These are phyloP conservation scores for Epizoanthus ramosus DNA, from an alignment of 92 coral and sea anemone species.

Conservation along the genomic window DNA sequence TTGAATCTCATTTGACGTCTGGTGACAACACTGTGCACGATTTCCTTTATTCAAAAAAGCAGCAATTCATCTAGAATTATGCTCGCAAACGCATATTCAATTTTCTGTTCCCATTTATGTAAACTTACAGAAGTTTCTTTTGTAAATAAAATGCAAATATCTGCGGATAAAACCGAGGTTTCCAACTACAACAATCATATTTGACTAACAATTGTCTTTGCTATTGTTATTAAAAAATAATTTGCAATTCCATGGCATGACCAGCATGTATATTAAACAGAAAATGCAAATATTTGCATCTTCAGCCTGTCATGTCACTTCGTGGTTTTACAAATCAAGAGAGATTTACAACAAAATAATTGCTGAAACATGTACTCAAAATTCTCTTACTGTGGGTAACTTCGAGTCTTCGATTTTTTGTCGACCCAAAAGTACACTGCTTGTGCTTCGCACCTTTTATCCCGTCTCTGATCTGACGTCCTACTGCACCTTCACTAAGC, in stretches of 20 bases:
- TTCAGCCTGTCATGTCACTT: background rate
- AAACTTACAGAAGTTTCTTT: background rate
- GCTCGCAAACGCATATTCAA: background rate
- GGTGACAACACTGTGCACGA: slow-evolving; percentile 15
- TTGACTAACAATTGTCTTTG: slow-evolving; percentile 11
- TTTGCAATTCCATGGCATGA: slow-evolving; percentile 13
- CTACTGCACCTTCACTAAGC: no score
- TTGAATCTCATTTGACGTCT: slow-evolving; percentile 27
- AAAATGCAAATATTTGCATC: slow-evolving; percentile 24
- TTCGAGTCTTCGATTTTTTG: no score
- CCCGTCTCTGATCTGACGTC: no score
- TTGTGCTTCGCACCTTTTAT: no score
- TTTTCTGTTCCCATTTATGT: background rate
- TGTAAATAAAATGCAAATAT: slow-evolving; percentile 31
- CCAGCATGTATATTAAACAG: background rate
- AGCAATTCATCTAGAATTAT: background rate
- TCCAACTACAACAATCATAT: slow-evolving; percentile 8
- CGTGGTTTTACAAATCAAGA: background rate
- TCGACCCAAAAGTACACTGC: no score
- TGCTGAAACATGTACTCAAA: background rate
- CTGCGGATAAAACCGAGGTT: background rate
- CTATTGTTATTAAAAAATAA: slow-evolving; percentile 16
- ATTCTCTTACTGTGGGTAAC: background rate
- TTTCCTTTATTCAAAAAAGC: slow-evolving; percentile 11
- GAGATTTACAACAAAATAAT: slow-evolving; percentile 10